Conservation (phyloP, 2,888 invertebrate species). For the Dichetophora obliterata region DNA sequence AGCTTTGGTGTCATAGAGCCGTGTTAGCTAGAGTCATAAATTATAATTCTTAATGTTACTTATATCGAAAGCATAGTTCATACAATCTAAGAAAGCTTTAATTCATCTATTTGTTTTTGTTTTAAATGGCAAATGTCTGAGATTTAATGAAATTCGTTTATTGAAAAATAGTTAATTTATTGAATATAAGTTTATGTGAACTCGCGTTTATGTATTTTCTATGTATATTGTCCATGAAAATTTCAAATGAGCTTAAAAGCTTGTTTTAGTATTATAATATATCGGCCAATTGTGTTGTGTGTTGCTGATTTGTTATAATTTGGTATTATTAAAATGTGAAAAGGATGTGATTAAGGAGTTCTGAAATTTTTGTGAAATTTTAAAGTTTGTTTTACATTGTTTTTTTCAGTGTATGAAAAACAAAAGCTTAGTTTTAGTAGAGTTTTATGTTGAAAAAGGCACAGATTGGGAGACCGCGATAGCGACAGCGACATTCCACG, state of each 20-base stretch:
- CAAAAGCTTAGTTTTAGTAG: conserved; percentile 43
- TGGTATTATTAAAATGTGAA: neutral
- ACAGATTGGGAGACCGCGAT: conserved; percentile 72
- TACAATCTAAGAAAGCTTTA: conserved; percentile 1
- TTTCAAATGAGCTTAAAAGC: neutral
- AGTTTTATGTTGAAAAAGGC: conserved; percentile 58
- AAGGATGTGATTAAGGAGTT: conserved; percentile 30
- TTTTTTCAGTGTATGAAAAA: conserved; percentile 2
- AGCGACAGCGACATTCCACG: conserved; percentile 71
- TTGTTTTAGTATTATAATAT: neutral
- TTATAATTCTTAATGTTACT: conserved; percentile 6
- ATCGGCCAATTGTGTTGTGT: neutral
- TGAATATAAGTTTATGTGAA: conserved; percentile 10
- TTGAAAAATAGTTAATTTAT: neutral
- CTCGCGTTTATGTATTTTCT: conserved; percentile 18
- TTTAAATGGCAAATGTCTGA: neutral
- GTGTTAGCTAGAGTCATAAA: conserved; percentile 15
- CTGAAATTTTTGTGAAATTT: conserved; percentile 38
- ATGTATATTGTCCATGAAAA: conserved; percentile 34
- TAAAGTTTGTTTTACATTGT: conserved; percentile 9
- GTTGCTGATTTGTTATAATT: neutral
- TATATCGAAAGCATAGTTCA: neutral
- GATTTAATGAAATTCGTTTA: neutral
- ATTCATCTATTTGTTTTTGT: neutral
- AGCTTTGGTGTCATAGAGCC: conserved; percentile 24